Evolutionary conservation across 2,888 invertebrate genomes (phyloP).

Genomic region (Mythimna ferrago): DNA sequence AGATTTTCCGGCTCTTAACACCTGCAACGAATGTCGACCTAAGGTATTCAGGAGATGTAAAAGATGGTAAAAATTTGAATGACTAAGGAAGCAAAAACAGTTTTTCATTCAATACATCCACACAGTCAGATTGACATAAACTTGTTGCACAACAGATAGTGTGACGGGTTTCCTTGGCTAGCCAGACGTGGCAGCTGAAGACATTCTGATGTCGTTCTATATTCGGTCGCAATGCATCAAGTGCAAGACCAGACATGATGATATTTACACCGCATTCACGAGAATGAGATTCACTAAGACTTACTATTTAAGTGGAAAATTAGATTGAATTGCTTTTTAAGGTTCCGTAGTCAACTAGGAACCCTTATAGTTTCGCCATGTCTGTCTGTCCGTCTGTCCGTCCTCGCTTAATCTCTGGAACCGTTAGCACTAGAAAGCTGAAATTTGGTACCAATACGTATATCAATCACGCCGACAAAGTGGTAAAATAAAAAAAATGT

Average conservation of each 20-base stretch:
- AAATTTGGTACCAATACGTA: too few species aligned
- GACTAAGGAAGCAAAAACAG: neutral
- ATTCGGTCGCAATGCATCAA: conserved; percentile 25
- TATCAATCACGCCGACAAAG: too few species aligned
- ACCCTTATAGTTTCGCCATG: too few species aligned
- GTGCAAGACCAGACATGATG: conserved; percentile 7
- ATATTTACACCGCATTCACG: neutral
- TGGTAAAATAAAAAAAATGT: too few species aligned
- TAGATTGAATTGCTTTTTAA: neutral
- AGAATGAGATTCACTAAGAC: neutral
- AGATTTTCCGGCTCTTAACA: too few species aligned
- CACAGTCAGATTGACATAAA: neutral
- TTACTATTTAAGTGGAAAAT: neutral
- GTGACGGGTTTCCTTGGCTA: conserved; percentile 11
- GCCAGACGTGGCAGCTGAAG: conserved; percentile 25
- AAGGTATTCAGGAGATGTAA: neutral
- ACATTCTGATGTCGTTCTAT: conserved; percentile 35
- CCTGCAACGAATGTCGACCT: too few species aligned
- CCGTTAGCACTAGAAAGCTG: too few species aligned
- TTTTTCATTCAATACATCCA: neutral
- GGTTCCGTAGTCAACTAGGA: too few species aligned
- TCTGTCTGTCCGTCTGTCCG: too few species aligned
- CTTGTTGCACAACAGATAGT: neutral
- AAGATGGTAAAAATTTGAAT: neutral
- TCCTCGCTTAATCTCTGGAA: too few species aligned